A percentile compares a stretch with the other conserved stretches of the same genome.
Evolutionary conservation across 2,797 vertebrate species (phyloP).

Genomic region (Crocodylus rhombifer): DNA sequence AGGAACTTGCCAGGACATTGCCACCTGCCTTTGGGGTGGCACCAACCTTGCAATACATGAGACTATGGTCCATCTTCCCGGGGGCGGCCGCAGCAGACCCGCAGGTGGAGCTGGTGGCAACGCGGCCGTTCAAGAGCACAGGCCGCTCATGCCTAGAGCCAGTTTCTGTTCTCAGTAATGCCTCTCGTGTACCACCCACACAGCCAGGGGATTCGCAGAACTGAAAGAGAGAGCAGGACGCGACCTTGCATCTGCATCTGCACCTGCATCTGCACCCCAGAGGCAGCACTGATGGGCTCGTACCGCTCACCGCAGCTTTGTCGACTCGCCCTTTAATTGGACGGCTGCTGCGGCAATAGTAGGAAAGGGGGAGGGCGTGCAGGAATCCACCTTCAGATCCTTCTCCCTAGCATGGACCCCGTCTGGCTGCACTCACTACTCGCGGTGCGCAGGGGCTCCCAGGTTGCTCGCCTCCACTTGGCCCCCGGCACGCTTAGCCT

Average conservation of each 20-base stretch:
- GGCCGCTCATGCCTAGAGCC: background rate
- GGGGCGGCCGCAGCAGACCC: background rate
- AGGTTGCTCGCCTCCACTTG: too few relatives aligned
- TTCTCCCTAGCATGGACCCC: background rate
- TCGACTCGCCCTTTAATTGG: background rate
- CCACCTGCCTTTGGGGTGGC: background rate
- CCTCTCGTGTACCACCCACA: background rate
- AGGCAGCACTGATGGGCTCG: background rate
- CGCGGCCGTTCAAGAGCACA: background rate
- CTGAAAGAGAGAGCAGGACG: background rate
- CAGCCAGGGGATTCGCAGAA: background rate
- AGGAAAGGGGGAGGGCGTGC: background rate
- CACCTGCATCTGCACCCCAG: background rate
- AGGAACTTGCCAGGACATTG: too few relatives aligned
- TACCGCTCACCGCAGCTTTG: background rate
- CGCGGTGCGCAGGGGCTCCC: background rate
- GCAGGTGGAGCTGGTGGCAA: background rate
- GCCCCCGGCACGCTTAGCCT: background rate
- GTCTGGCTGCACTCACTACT: background rate
- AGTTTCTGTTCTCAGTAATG: background rate
- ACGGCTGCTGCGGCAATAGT: background rate
- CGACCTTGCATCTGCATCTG: background rate
- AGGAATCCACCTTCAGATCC: background rate
- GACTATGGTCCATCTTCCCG: background rate
- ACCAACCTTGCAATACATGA: background rate